Conservation (phyloP, 1,140 invertebrate species). For the Dreissena rostriformis region DNA sequence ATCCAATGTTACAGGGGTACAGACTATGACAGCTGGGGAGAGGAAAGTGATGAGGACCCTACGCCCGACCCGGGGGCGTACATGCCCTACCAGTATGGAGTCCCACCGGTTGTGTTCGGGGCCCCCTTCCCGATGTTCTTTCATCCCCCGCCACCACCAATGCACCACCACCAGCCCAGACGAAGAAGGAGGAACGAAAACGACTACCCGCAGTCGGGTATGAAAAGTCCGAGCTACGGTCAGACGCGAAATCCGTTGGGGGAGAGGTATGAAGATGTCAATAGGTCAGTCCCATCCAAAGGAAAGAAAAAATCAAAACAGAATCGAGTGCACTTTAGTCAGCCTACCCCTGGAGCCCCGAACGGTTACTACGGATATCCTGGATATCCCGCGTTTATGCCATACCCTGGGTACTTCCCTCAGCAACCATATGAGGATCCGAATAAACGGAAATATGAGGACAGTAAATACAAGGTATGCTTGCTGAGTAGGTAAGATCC, state of each 20-base stretch:
- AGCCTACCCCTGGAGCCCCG: constrained; percentile 23
- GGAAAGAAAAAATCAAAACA: constrained; percentile 27
- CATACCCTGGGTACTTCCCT: constrained; percentile 17
- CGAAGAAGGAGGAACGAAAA: constrained; percentile 31
- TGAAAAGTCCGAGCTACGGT: constrained; percentile 13
- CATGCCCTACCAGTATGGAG: constrained; percentile 35
- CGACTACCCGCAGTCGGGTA: not conserved
- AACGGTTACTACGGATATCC: constrained; percentile 44
- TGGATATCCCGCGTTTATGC: constrained; percentile 17
- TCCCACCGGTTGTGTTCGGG: constrained; percentile 41
- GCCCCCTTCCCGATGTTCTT: constrained; percentile 48
- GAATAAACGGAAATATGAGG: constrained; percentile 15
- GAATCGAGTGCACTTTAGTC: constrained; percentile 42
- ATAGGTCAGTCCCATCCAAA: constrained; percentile 29
- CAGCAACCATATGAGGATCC: not conserved
- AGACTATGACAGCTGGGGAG: constrained; percentile 56
- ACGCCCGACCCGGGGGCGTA: constrained; percentile 28
- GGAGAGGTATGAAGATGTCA: constrained; percentile 50
- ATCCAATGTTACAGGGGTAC: constrained; percentile 36
- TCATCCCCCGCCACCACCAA: constrained; percentile 31
- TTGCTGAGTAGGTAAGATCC: not conserved
- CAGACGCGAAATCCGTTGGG: constrained; percentile 1
- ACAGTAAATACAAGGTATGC: constrained; percentile 46
- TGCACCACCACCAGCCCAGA: not conserved
- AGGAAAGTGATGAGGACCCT: constrained; percentile 47